phyloP scores from a whole-genome alignment of 2,888 invertebrate species.

The Rapana venosa region DNA sequence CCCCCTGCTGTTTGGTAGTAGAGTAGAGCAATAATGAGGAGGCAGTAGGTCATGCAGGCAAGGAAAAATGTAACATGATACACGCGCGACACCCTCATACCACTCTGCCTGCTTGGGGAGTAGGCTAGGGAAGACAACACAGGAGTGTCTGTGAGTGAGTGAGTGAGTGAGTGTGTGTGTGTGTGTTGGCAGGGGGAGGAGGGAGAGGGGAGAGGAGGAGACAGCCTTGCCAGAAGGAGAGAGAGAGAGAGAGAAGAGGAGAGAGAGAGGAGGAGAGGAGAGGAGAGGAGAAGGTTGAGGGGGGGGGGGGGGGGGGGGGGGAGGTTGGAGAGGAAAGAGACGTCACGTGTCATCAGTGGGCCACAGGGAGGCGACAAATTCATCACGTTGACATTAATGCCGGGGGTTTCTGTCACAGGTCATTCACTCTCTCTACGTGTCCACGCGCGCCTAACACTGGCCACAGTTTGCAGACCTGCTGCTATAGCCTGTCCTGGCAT shows the following conservation, averaged over 20 bases:
- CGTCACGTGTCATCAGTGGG: not conserved
- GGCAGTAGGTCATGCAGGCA: constrained; percentile 10
- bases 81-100: not conserved
- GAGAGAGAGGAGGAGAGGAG: not conserved
- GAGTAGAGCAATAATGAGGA: not conserved
- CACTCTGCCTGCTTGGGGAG: no score
- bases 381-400: constrained; percentile 6
- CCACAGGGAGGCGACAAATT: not conserved
- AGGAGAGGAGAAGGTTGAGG: not conserved
- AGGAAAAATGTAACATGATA: not conserved
- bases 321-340: not conserved
- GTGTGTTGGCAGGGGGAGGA: no score
- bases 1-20: not conserved
- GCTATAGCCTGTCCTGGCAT: no score
- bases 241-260: not conserved
- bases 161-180: not conserved
- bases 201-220: not conserved
- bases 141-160: no score
- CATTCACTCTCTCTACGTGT: not conserved
- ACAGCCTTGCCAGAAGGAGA: no score
- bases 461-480: no score
- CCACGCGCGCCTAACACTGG: no score
- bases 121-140: no score
- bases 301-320: not conserved
- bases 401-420: not conserved